phyloP scores from a whole-genome alignment of 2,113 vertebrate genomes.

The Rhegmatorhina hoffmannsi region DNA sequence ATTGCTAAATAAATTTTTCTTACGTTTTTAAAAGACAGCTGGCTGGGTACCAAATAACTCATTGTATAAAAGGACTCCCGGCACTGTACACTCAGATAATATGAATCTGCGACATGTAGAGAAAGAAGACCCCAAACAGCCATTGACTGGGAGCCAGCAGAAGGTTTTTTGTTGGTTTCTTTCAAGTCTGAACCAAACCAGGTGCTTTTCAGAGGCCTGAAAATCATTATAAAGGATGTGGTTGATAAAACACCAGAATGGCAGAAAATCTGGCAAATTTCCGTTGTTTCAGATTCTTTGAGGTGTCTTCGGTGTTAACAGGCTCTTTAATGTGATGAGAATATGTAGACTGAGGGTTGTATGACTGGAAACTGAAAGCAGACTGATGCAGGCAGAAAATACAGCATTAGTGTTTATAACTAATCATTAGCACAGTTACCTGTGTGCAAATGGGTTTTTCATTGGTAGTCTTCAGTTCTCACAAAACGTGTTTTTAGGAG shows the following conservation, averaged over 20 bases:
- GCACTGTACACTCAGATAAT: neutral
- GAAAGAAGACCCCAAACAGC: neutral
- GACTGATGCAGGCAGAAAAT: neutral
- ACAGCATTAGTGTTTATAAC: neutral
- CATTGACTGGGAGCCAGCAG: neutral
- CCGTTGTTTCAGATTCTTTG: neutral
- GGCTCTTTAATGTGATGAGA: neutral
- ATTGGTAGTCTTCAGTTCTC: neutral
- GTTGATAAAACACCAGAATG: neutral
- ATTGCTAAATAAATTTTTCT: neutral
- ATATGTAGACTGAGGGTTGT: accelerated
- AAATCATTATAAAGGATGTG: neutral
- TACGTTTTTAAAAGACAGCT: neutral
- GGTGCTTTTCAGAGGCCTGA: neutral
- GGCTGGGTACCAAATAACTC: neutral
- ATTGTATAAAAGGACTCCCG: neutral
- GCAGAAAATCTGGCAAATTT: neutral
- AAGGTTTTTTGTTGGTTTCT: neutral
- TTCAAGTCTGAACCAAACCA: neutral
- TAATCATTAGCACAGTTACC: neutral
- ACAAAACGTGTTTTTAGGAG: neutral
- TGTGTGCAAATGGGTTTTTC: neutral
- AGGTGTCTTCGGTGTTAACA: neutral
- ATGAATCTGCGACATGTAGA: neutral
- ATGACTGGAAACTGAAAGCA: neutral